Percentiles rank a stretch among this genome's conserved stretches.
Evolutionary conservation across 2,113 vertebrate genomes (phyloP).

Genomic region (Oriolus oriolus): DNA sequence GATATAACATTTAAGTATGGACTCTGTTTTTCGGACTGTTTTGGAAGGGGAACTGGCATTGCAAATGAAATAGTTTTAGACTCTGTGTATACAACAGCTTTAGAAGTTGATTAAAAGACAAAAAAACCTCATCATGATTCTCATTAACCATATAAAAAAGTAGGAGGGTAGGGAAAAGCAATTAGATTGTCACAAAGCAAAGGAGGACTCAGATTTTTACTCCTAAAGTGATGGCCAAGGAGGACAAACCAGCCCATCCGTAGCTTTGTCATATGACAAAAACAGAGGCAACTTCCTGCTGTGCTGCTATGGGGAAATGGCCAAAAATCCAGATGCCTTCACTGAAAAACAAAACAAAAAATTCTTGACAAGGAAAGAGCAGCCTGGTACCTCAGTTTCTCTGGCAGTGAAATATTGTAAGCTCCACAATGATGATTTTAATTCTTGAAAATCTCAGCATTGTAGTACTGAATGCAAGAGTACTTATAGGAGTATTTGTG

Average conservation of each 20-base stretch:
- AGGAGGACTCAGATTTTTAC: background rate
- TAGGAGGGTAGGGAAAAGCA: background rate
- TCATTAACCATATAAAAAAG: background rate
- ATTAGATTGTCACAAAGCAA: background rate
- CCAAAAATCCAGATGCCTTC: fast-evolving
- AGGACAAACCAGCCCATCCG: background rate
- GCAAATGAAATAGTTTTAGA: background rate
- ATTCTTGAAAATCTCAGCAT: background rate
- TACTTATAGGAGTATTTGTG: background rate
- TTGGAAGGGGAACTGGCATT: background rate
- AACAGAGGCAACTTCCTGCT: background rate
- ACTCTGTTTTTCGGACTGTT: background rate
- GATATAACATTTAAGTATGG: background rate
- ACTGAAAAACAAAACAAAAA: background rate
- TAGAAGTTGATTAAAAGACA: background rate
- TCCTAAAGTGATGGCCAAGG: background rate
- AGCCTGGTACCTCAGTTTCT: background rate
- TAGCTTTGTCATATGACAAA: background rate
- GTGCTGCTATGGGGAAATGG: background rate
- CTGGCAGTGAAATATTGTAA: background rate
- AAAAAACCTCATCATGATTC: background rate
- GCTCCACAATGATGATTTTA: background rate
- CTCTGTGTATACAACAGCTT: background rate
- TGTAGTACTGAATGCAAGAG: background rate
- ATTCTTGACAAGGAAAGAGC: background rate